Evolutionary conservation across 1,140 invertebrate genomes (phyloP).

Genomic region (Drosophila obscura): DNA sequence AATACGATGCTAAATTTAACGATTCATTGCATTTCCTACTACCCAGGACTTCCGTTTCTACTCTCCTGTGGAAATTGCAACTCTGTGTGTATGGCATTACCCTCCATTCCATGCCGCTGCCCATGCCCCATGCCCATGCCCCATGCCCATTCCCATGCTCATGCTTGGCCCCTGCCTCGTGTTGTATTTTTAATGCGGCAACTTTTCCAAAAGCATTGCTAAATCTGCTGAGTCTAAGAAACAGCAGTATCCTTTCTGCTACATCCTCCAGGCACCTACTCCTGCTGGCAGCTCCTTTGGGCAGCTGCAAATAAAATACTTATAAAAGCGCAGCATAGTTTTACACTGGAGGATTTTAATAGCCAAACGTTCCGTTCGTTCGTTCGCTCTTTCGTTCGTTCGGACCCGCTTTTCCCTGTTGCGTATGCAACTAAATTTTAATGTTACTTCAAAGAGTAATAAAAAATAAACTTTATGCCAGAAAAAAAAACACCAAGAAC

Average conservation of each 20-base stretch:
- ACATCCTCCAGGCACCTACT: conserved; percentile 5
- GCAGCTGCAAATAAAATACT: conserved; percentile 73
- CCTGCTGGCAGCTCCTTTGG: conserved; percentile 11
- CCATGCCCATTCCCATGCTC: not conserved
- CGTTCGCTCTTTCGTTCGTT: not conserved
- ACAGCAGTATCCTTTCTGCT: conserved; percentile 31
- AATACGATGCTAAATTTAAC: conserved; percentile 82
- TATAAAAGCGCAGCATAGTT: conserved; percentile 71
- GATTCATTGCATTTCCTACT: conserved; percentile 76
- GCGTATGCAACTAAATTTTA: conserved; percentile 78
- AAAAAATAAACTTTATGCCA: conserved; percentile 79
- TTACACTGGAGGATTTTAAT: conserved; percentile 55
- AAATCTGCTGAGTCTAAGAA: conserved; percentile 80
- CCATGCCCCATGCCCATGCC: not conserved
- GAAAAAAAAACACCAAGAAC: conserved; percentile 58
- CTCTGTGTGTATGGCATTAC: conserved; percentile 53
- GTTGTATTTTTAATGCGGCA: conserved; percentile 80
- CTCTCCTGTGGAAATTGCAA: conserved; percentile 66
- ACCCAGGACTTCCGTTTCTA: conserved; percentile 45
- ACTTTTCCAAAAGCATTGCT: conserved; percentile 78
- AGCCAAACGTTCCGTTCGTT: conserved; percentile 4
- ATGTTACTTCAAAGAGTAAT: conserved; percentile 82
- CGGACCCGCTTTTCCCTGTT: conserved; percentile 27
- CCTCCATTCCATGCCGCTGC: not conserved
- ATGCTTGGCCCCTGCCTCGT: conserved; percentile 16